phyloP scores from a whole-genome alignment of 2,113 vertebrate species.

The Bungarus multicinctus region DNA sequence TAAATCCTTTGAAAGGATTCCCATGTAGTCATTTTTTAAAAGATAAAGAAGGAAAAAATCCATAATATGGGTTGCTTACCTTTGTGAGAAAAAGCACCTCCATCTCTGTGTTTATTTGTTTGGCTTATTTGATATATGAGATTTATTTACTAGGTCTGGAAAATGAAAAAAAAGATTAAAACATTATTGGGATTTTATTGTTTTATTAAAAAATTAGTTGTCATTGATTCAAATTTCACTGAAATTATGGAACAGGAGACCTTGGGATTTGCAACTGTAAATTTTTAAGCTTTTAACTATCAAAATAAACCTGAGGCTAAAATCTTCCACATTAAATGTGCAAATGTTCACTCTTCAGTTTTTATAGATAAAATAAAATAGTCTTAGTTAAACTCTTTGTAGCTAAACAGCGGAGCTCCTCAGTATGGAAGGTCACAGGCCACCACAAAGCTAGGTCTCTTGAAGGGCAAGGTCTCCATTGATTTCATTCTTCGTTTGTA shows the following conservation, averaged over 20 bases:
- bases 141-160: conserved; percentile 47
- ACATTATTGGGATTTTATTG: conserved; percentile 39
- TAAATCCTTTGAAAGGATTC: background rate
- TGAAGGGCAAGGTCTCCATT: background rate
- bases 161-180: conserved; percentile 50
- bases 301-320: conserved; percentile 39
- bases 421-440: background rate
- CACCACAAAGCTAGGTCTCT: background rate
- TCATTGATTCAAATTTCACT: conserved; percentile 46
- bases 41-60: background rate
- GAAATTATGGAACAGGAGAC: conserved; percentile 31
- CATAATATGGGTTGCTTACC: conserved; percentile 6
- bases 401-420: background rate
- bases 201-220: conserved; percentile 60
- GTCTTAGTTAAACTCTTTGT: background rate
- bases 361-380: conserved; percentile 43
- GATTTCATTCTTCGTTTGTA: background rate
- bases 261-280: conserved; percentile 35
- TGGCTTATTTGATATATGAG: conserved; percentile 46
- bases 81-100: conserved; percentile 48
- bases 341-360: conserved; percentile 3
- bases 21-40: background rate
- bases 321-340: conserved; percentile 1
- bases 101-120: conserved; percentile 39
- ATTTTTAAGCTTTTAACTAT: conserved; percentile 29